These are phyloP conservation scores for Brachionus angularis DNA, from an alignment of 1,140 invertebrate genomes.

Conservation along the genomic window DNA sequence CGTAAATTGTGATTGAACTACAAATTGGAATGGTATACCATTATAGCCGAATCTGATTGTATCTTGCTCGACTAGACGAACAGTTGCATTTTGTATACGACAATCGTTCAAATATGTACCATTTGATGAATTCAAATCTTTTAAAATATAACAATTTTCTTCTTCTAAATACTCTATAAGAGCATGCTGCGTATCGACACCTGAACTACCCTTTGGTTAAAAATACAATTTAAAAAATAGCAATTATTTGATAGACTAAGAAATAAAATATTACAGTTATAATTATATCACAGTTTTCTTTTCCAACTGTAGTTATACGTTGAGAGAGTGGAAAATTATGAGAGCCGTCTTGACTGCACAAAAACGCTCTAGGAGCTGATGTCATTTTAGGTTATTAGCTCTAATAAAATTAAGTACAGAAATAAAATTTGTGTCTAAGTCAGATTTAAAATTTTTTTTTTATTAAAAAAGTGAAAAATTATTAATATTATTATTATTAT, in stretches of 20 bases:
- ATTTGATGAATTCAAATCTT: constrained; percentile 56
- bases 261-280: constrained; percentile 50
- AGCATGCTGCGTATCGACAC: constrained; percentile 56
- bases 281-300: constrained; percentile 56
- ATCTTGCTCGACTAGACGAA: constrained; percentile 55
- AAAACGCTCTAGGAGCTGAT: constrained; percentile 14
- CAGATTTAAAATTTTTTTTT: too few relatives aligned
- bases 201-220: constrained; percentile 42
- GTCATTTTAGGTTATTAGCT: neutral
- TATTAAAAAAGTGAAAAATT: too few relatives aligned
- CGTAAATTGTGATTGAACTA: constrained; percentile 37
- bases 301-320: constrained; percentile 56
- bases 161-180: constrained; percentile 55
- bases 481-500: too few relatives aligned
- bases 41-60: constrained; percentile 54
- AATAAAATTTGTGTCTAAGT: too few relatives aligned
- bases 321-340: constrained; percentile 46
- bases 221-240: constrained; percentile 6
- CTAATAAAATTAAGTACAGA: neutral
- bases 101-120: constrained; percentile 59
- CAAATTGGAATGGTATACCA: constrained; percentile 40
- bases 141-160: constrained; percentile 55
- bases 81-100: constrained; percentile 57
- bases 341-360: constrained; percentile 24
- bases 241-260: neutral